Conservation (phyloP, 2,797 vertebrate genomes). For the Lateolabrax maculatus region DNA sequence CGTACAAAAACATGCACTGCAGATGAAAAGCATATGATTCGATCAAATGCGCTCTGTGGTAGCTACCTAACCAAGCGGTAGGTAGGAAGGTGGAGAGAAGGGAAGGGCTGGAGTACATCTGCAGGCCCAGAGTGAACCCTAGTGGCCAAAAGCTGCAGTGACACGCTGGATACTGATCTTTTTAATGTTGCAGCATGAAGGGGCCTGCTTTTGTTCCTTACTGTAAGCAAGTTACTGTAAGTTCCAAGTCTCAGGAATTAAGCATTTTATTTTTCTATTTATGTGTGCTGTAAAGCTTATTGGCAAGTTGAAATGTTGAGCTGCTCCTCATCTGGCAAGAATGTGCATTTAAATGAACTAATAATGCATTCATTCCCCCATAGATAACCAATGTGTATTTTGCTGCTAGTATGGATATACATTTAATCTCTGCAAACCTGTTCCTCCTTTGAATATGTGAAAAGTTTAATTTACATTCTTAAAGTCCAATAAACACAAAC, state of each 20-base stretch:
- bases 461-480: not conserved
- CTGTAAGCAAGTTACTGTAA: too few species aligned
- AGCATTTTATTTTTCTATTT: not conserved
- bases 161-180: slow-evolving; percentile 21
- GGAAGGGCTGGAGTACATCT: slow-evolving; percentile 47
- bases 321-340: not conserved
- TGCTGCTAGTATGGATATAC: not conserved
- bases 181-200: slow-evolving; percentile 22
- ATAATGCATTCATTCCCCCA: not conserved
- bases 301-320: not conserved
- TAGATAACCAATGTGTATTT: not conserved
- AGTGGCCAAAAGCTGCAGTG: slow-evolving; percentile 67
- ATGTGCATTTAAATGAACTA: not conserved
- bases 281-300: not conserved
- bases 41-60: slow-evolving; percentile 85
- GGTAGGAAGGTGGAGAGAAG: slow-evolving; percentile 53
- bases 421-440: not conserved
- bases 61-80: slow-evolving; percentile 78
- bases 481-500: not conserved
- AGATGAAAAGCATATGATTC: slow-evolving; percentile 88
- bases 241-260: not conserved
- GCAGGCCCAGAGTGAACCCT: slow-evolving; percentile 76
- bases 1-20: slow-evolving; percentile 83
- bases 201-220: slow-evolving; percentile 1
- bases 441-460: not conserved